Percentiles rank a stretch among this genome's conserved stretches.
phyloP scores from a whole-genome alignment of 2,113 vertebrate genomes.

The Crotalus viridis region DNA sequence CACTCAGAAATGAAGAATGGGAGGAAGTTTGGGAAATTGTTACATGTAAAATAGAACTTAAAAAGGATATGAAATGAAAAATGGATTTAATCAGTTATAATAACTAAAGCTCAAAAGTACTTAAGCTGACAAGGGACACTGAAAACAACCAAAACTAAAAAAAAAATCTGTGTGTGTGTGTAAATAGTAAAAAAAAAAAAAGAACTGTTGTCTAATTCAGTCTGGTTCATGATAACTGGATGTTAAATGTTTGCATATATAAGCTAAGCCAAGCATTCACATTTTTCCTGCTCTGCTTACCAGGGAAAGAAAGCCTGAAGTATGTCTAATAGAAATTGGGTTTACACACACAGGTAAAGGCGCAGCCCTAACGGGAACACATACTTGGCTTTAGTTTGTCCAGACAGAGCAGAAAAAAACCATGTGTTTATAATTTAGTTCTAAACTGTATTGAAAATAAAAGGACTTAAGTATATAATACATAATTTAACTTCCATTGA shows the following conservation, averaged over 20 bases:
- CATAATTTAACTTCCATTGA: not conserved
- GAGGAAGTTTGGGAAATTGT: not conserved
- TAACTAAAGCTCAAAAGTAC: not conserved
- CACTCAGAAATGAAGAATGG: not conserved
- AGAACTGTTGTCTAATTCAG: not conserved
- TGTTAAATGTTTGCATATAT: not conserved
- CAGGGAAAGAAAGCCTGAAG: not conserved
- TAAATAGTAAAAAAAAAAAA: not conserved
- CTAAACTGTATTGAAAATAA: not conserved
- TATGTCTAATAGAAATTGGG: not conserved
- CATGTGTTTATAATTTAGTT: not conserved
- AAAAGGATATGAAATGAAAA: not conserved
- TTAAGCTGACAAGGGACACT: not conserved
- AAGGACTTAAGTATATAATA: not conserved
- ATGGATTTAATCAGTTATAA: not conserved
- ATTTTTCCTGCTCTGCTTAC: not conserved
- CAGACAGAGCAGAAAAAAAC: not conserved
- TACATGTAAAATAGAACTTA: not conserved
- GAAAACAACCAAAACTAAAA: not conserved
- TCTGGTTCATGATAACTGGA: not conserved
- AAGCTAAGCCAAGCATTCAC: not conserved
- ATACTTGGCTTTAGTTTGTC: not conserved
- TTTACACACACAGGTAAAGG: not conserved
- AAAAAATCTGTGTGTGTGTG: not conserved
- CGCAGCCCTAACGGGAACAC: not conserved